Evolutionary conservation across 2,113 vertebrate genomes (phyloP), one percentile per base, ranked within the genome.

Genomic region (Chloebia gouldiae): DNA sequence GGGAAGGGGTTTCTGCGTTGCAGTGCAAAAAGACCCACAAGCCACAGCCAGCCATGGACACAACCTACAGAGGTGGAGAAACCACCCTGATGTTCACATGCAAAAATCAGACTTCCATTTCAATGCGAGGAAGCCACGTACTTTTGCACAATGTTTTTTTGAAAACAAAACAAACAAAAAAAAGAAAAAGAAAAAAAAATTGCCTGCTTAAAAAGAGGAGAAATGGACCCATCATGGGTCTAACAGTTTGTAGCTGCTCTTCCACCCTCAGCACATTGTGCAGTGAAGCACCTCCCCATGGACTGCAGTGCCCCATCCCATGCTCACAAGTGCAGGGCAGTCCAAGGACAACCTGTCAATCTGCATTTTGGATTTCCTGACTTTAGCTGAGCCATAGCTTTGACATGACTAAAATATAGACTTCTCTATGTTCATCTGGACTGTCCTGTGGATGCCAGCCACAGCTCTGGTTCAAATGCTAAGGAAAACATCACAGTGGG

Each of bases 381-480:
- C 75, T 77, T 95, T 96, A 81, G 78, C 69, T 93, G 84, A 80
- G 85, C 81, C 95, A 95, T 95, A 95, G 54, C 94, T 94, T 93
- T 90, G 86, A 83, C 94, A 90, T 92, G 91, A 95, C 84, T 95
- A 71, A 93, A 97, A 91, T 94, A 92, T n/a, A 89, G 93, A 89
- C 90, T 86, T 95, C 50, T 72, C n/a, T 93, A 27, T 31, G 71
- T 75, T 95, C 75, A 63, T 96, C 70, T 51, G 71, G 73, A 68
- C 73, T 1, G 3, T 72, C 78, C 95, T 50, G 39, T 16, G 15
- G 83, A 77, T 95, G 86, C 95, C 93, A 97, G 49, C 37, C 81
- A 50, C 69, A 54, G 79, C 87, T 95, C 80, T 94, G 95, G 96
- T 94, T 98, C 81, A 83, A 78, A 24, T 81, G 68, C 88, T 96